Conservation (phyloP, 1,140 invertebrate species). For the Lepidotrigona ventralis region DNA sequence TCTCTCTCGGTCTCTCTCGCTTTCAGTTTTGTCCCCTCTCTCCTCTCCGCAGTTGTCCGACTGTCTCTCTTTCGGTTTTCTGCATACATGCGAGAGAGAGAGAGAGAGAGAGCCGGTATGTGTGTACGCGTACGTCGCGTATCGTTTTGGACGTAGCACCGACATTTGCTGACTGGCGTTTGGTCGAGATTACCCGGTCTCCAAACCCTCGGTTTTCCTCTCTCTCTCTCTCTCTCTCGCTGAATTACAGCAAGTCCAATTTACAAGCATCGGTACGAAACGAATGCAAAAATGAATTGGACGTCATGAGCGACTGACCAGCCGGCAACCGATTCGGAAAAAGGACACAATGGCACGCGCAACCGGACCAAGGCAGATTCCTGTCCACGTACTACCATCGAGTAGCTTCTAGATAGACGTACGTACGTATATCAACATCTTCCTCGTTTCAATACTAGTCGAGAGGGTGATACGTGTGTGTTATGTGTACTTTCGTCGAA, state of each 20-base stretch:
- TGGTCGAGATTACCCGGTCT: slow-evolving; percentile 51
- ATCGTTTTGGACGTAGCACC: slow-evolving; percentile 48
- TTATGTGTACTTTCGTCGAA: background rate
- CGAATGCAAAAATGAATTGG: slow-evolving; percentile 76
- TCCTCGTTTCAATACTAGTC: background rate
- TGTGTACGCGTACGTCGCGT: slow-evolving; percentile 15
- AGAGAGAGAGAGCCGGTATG: background rate
- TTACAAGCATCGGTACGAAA: slow-evolving; percentile 73
- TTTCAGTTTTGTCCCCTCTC: background rate
- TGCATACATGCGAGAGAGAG: slow-evolving; percentile 5
- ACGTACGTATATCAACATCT: background rate
- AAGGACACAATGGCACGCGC: background rate
- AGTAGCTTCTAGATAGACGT: background rate
- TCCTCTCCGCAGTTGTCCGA: background rate
- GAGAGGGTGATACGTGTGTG: background rate
- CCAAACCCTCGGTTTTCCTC: slow-evolving; percentile 55
- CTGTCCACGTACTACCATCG: background rate
- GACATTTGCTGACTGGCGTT: slow-evolving; percentile 66
- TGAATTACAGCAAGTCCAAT: slow-evolving; percentile 75
- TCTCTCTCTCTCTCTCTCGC: background rate
- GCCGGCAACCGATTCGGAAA: slow-evolving; percentile 12
- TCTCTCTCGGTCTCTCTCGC: background rate
- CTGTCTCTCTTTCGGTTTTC: slow-evolving; percentile 38
- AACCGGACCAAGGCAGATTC: background rate
- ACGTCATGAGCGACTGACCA: slow-evolving; percentile 56